A percentile compares a stretch with the other conserved stretches of the same genome.
phyloP scores from a whole-genome alignment of 2,113 vertebrate species.

The Pycnonotus jocosus region DNA sequence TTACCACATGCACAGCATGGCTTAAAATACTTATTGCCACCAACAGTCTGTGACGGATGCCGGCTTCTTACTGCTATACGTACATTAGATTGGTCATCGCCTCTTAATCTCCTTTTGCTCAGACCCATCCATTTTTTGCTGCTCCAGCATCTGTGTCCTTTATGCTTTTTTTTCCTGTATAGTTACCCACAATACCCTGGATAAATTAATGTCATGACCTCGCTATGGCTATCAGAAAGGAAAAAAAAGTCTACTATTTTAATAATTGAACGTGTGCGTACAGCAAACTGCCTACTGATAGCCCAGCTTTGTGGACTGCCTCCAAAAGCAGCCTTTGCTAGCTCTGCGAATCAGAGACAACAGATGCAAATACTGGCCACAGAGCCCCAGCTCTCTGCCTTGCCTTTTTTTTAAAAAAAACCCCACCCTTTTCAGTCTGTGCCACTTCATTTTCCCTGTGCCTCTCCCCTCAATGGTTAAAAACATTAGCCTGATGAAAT shows the following conservation, averaged over 20 bases:
- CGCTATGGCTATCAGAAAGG: conserved; percentile 59
- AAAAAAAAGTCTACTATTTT: conserved; percentile 66
- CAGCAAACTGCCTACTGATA: conserved; percentile 64
- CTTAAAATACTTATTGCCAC: conserved; percentile 53
- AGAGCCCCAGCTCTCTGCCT: neutral
- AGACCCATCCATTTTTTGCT: conserved; percentile 61
- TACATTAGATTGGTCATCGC: conserved; percentile 53
- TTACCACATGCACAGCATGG: conserved; percentile 13
- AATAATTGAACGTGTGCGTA: conserved; percentile 70
- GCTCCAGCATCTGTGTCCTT: conserved; percentile 62
- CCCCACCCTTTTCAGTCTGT: neutral
- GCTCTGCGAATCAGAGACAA: conserved; percentile 58
- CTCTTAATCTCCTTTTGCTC: conserved; percentile 67
- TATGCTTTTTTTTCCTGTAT: conserved; percentile 56
- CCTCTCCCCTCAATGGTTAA: conserved; percentile 7
- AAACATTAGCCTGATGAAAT: conserved; percentile 3
- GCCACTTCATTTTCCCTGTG: neutral
- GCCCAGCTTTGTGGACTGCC: conserved; percentile 41
- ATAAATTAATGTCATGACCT: conserved; percentile 76
- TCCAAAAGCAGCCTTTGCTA: conserved; percentile 14
- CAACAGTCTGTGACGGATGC: conserved; percentile 42
- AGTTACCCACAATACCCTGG: conserved; percentile 69
- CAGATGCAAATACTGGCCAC: conserved; percentile 56
- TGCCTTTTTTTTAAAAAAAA: neutral
- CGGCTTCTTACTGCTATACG: conserved; percentile 40